Evolutionary conservation across 2,888 invertebrate species (phyloP), one percentile per base, ranked within the genome.

Genomic region (Pasiphila rectangulata): DNA sequence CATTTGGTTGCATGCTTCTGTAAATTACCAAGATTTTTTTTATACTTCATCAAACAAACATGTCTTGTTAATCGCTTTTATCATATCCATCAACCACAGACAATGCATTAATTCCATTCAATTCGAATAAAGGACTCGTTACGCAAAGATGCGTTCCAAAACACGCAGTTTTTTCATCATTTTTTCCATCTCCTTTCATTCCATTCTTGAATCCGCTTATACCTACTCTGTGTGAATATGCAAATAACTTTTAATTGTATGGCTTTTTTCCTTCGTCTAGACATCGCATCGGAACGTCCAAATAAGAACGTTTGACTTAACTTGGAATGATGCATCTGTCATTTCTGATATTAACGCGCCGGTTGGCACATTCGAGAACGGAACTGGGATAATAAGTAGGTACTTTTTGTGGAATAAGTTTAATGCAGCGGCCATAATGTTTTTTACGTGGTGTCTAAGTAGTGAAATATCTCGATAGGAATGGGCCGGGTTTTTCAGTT

Each of bases 291-390:
- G 61, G 57, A 3, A 7, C 55, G 57, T 62, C 54, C 54, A 56
- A 58, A 56, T 56, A 67, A 61, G 64, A 63, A 57, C 64, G 61
- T 65, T 63, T 59, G 64, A 64, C 59, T 64, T 56, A 55, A 65
- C 56, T 61, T 60, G 69, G 68, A 72, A 74, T 83, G 83, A 79
- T 69, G 79, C 87, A 86, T 87, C 87, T 87, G 87, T 84, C 85
- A 84, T 85, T 79, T 79, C 46, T 72, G 74, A 79, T 85, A 83
- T 83, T 82, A 83, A 76, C 79, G 80, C 72, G 70, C 63, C 64
- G 70, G 72, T 75, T 72, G 70, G 73, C 67, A 71, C 80, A 73
- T 78, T 72, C 68, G 67, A 54, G 45, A 69, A 71, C 67, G 73
- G 71, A 72, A 69, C 67, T 65, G 64, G 57, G 72, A 72, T 75